Conservation (phyloP, 2,888 invertebrate genomes). For the Nowickia ferox region DNA sequence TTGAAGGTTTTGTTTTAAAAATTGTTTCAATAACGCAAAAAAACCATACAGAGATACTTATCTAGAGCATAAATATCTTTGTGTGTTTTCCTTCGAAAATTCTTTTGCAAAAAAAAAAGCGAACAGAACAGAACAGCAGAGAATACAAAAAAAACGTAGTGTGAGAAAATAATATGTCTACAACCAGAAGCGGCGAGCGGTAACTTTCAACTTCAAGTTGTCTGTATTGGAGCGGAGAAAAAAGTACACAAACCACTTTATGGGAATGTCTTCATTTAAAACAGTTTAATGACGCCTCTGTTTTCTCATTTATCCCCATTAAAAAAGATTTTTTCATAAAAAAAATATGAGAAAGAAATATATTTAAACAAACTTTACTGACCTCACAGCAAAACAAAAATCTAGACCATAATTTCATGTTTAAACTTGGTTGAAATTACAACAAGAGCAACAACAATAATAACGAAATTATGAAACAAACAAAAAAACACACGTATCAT, state of each 20-base stretch:
- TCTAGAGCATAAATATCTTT: conserved; percentile 26
- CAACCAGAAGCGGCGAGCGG: conserved; percentile 62
- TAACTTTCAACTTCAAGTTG: conserved; percentile 36
- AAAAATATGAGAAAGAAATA: neutral
- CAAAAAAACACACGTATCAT: conserved; percentile 49
- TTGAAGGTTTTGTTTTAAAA: conserved; percentile 72
- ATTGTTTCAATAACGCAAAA: conserved; percentile 44
- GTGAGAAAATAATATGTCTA: conserved; percentile 68
- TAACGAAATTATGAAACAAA: conserved; percentile 35
- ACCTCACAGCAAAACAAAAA: conserved; percentile 62
- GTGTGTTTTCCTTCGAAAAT: neutral
- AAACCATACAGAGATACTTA: neutral
- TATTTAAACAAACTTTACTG: conserved; percentile 55
- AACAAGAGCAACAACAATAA: conserved; percentile 36
- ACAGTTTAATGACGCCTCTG: conserved; percentile 65
- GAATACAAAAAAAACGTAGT: conserved; percentile 8
- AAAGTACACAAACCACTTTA: conserved; percentile 27
- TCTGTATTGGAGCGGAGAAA: neutral
- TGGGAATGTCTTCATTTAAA: conserved; percentile 64
- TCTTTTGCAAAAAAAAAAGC: neutral
- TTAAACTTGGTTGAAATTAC: conserved; percentile 62
- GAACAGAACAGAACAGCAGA: neutral
- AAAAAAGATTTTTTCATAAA: conserved; percentile 16
- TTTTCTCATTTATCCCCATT: conserved; percentile 48
- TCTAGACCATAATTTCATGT: conserved; percentile 71